phyloP scores from a whole-genome alignment of 2,888 invertebrate genomes.

The Ommatoiulus sabulosus region DNA sequence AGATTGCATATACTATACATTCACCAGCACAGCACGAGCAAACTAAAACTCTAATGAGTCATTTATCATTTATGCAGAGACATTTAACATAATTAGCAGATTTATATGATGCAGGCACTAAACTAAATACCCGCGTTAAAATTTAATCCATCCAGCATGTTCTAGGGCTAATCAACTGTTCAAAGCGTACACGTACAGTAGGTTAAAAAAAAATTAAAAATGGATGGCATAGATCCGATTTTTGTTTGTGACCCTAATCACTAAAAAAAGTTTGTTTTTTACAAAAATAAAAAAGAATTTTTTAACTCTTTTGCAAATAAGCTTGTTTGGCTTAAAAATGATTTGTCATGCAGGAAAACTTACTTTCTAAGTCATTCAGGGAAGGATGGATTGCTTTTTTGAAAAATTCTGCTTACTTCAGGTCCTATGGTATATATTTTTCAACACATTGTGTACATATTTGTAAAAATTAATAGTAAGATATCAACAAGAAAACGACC shows the following conservation, averaged over 20 bases:
- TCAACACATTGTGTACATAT: too few relatives aligned
- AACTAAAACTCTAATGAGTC: conserved; percentile 23
- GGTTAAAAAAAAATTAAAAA: neutral
- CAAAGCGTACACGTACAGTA: neutral
- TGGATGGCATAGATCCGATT: too few relatives aligned
- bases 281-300: neutral
- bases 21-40: neutral
- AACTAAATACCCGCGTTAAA: conserved; percentile 20
- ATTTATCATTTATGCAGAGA: conserved; percentile 38
- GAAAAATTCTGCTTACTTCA: too few relatives aligned
- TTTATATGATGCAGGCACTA: conserved; percentile 32
- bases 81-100: conserved; percentile 37
- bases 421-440: too few relatives aligned
- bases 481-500: too few relatives aligned
- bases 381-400: too few relatives aligned
- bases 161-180: neutral
- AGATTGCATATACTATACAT: neutral
- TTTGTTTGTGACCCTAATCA: too few relatives aligned
- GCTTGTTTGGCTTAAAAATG: too few relatives aligned
- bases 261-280: neutral
- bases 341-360: too few relatives aligned
- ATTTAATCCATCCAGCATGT: conserved; percentile 1
- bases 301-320: too few relatives aligned
- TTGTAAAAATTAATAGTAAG: too few relatives aligned
- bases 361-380: too few relatives aligned